Evolutionary conservation across 2,888 invertebrate genomes (phyloP).

Genomic region (Meloe dianella): DNA sequence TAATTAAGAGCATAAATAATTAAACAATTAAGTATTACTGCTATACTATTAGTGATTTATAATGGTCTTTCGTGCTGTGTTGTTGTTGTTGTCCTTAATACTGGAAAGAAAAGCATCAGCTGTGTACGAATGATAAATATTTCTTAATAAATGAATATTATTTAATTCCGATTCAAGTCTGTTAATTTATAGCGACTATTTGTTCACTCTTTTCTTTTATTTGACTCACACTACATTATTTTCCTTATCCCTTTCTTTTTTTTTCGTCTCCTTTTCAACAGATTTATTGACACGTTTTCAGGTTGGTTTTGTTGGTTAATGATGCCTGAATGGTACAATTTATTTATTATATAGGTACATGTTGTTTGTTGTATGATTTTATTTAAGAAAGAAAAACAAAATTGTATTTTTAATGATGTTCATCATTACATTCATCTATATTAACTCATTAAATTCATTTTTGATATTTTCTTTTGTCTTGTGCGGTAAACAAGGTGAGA

Average conservation of each 20-base stretch:
- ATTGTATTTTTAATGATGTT: not conserved
- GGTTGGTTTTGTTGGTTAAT: not conserved
- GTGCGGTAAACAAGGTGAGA: slow-evolving; percentile 35
- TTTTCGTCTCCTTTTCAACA: not conserved
- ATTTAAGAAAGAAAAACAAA: not conserved
- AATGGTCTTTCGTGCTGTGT: too few species aligned
- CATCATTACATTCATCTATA: too few species aligned
- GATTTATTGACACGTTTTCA: not conserved
- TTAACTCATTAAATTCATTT: not conserved
- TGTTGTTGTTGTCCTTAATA: too few species aligned
- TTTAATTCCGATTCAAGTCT: too few species aligned
- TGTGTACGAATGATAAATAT: too few species aligned
- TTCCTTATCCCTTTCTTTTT: not conserved
- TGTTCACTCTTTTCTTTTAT: not conserved
- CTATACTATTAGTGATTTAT: too few species aligned
- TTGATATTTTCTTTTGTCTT: slow-evolving; percentile 28
- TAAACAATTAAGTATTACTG: not conserved
- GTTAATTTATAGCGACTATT: too few species aligned
- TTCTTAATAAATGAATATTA: too few species aligned
- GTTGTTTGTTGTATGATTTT: not conserved
- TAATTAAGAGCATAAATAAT: not conserved
- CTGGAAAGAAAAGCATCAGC: too few species aligned
- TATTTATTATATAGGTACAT: not conserved
- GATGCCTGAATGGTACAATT: not conserved
- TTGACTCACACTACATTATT: not conserved